Percentiles rank a stretch among this genome's conserved stretches.
phyloP scores from a whole-genome alignment of 2,888 invertebrate species.

The Hypercompe scribonia region DNA sequence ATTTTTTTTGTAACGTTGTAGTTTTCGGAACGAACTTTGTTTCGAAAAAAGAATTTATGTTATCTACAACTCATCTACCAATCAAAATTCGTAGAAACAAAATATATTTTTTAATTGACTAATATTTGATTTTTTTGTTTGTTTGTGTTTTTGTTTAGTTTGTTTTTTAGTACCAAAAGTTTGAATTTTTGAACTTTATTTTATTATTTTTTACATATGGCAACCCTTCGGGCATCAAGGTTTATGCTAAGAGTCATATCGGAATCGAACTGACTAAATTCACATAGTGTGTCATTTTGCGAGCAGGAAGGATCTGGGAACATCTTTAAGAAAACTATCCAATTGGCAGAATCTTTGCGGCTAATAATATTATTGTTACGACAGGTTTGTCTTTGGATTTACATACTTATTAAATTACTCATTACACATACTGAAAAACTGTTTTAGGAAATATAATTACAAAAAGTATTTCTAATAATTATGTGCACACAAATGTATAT shows the following conservation, averaged over 20 bases:
- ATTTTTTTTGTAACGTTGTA: conserved; percentile 20
- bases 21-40: not conserved
- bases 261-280: too few species aligned
- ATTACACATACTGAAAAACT: not conserved
- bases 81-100: not conserved
- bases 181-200: not conserved
- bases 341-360: not conserved
- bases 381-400: not conserved
- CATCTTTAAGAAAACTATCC: not conserved
- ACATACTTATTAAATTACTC: not conserved
- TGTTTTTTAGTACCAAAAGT: not conserved
- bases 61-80: not conserved
- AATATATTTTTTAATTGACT: not conserved
- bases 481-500: not conserved
- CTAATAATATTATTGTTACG: not conserved
- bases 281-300: too few species aligned
- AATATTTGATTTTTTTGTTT: not conserved
- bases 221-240: too few species aligned
- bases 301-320: too few species aligned
- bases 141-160: too few species aligned
- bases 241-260: too few species aligned
- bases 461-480: not conserved
- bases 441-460: not conserved
- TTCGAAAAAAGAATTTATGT: not conserved
- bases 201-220: too few species aligned